These are phyloP conservation scores for Prunella himalayana DNA, from an alignment of 2,113 vertebrate genomes.

Conservation along the genomic window DNA sequence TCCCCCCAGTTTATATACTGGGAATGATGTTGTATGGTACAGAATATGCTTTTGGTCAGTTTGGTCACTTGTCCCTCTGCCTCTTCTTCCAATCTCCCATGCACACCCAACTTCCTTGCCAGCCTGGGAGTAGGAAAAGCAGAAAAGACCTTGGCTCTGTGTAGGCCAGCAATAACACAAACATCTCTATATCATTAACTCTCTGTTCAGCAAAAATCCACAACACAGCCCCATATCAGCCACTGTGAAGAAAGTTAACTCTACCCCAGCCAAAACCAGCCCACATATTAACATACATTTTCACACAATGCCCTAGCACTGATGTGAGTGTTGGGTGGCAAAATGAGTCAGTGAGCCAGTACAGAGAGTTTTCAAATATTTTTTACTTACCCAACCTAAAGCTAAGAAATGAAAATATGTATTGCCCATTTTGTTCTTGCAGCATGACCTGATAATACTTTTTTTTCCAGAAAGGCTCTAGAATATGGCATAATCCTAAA, in stretches of 20 bases:
- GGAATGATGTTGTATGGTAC: neutral
- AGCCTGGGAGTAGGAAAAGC: neutral
- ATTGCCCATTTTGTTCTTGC: neutral
- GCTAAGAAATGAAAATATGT: neutral
- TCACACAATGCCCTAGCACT: neutral
- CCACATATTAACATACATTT: neutral
- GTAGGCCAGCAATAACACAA: neutral
- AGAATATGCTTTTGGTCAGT: neutral
- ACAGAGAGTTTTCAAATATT: neutral
- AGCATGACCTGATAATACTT: fast-evolving
- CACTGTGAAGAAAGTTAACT: neutral
- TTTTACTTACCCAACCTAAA: neutral
- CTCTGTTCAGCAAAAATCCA: neutral
- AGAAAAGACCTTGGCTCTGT: neutral
- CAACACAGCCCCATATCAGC: neutral
- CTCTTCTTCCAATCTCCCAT: neutral
- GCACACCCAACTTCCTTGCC: fast-evolving
- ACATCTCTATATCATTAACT: neutral
- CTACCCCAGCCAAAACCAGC: neutral
- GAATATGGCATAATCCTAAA: neutral
- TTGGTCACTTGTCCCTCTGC: neutral
- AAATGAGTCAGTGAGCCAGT: neutral
- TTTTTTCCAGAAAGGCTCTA: neutral
- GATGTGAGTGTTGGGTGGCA: neutral
- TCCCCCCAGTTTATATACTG: neutral